These are phyloP conservation scores for Prochilodus magdalenae DNA, from an alignment of 2,113 vertebrate species.

Conservation along the genomic window DNA sequence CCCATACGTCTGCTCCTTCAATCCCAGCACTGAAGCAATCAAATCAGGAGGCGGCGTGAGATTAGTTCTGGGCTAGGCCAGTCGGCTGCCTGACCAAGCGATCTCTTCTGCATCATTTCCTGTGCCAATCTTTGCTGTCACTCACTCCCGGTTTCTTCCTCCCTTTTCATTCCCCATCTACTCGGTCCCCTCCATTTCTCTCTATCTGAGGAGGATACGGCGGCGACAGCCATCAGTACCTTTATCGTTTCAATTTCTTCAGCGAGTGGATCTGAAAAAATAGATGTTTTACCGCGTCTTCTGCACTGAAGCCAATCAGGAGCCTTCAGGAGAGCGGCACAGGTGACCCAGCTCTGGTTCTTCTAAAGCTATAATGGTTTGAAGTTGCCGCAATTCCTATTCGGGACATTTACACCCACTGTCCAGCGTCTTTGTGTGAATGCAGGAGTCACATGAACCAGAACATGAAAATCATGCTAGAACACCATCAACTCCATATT, in stretches of 20 bases:
- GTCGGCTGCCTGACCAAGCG: constrained; percentile 71
- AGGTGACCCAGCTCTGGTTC: neutral
- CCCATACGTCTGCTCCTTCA: constrained; percentile 66
- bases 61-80: constrained; percentile 72
- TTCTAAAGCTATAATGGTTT: neutral
- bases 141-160: constrained; percentile 51
- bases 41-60: constrained; percentile 69
- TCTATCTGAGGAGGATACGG: constrained; percentile 1
- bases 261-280: neutral
- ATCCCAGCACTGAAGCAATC: constrained; percentile 64
- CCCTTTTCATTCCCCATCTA: constrained; percentile 19
- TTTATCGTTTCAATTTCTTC: neutral
- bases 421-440: no score
- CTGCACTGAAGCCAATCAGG: neutral
- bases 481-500: no score
- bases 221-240: neutral
- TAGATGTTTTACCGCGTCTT: neutral
- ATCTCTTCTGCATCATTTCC: constrained; percentile 71
- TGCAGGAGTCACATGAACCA: no score
- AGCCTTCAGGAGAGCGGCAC: neutral
- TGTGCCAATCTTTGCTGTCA: constrained; percentile 63
- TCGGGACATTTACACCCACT: neutral
- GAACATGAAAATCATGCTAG: no score
- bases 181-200: constrained; percentile 18
- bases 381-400: neutral